A percentile compares a stretch with the other conserved stretches of the same genome.
Conservation (phyloP, 2,888 invertebrate species). For the Thereva unica region DNA sequence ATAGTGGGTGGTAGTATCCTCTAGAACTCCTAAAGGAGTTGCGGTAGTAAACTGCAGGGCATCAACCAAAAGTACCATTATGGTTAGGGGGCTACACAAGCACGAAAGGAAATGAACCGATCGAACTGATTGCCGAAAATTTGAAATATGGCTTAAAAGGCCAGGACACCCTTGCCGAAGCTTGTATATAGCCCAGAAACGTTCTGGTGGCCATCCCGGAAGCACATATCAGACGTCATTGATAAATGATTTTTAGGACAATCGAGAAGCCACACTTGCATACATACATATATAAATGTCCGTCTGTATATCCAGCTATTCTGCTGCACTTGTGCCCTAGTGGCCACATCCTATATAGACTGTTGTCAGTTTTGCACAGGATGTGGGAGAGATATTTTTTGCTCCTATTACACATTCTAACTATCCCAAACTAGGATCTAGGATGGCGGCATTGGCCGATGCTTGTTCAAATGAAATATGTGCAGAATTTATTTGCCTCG, state of each 20-base stretch:
- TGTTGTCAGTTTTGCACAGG: no score
- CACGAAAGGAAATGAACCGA: slow-evolving; percentile 38
- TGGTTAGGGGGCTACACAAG: slow-evolving; percentile 21
- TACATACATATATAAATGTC: not conserved
- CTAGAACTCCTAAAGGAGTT: not conserved
- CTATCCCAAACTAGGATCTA: no score
- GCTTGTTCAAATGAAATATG: no score
- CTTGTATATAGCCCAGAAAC: no score
- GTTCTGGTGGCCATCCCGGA: not conserved
- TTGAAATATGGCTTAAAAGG: slow-evolving; percentile 35
- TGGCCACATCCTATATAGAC: no score
- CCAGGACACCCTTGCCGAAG: not conserved
- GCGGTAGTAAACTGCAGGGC: slow-evolving; percentile 28
- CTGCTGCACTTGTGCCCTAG: no score
- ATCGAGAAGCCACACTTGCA: not conserved
- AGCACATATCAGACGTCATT: slow-evolving; percentile 20
- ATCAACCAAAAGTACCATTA: slow-evolving; percentile 36
- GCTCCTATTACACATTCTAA: no score
- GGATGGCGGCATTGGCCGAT: no score
- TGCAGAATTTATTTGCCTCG: no score
- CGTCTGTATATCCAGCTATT: not conserved
- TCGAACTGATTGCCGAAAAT: slow-evolving; percentile 29
- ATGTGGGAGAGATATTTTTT: no score
- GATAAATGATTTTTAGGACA: slow-evolving; percentile 32
- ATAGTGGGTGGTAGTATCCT: no score